Evolutionary conservation across 2,888 invertebrate species (phyloP).

Genomic region (Tuta absoluta): DNA sequence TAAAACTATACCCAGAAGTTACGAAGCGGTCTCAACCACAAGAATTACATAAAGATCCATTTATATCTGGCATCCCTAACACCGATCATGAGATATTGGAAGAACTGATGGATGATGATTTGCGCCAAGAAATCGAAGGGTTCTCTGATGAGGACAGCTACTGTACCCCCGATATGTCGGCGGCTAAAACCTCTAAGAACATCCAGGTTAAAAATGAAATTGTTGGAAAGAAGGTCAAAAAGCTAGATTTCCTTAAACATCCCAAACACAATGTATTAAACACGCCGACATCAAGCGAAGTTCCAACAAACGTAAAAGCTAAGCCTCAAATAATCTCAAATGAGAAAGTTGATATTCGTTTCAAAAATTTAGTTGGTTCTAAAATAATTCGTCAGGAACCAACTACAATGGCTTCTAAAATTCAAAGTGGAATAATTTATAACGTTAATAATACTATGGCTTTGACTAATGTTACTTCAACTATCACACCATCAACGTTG

Average conservation of each 20-base stretch:
- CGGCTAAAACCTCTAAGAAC: slow-evolving; percentile 34
- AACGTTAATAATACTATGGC: slow-evolving; percentile 27
- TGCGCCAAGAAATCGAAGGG: slow-evolving; percentile 71
- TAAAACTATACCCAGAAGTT: background rate
- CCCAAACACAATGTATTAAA: background rate
- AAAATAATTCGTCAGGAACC: slow-evolving; percentile 6
- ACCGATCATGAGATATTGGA: slow-evolving; percentile 72
- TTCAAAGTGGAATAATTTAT: background rate
- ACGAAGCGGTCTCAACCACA: background rate
- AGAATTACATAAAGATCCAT: slow-evolving; percentile 49
- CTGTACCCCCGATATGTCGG: slow-evolving; percentile 33
- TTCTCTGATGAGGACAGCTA: slow-evolving; percentile 65
- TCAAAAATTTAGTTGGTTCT: background rate
- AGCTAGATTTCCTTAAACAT: background rate
- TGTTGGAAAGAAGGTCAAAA: background rate
- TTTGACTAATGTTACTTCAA: slow-evolving; percentile 39
- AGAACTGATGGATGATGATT: slow-evolving; percentile 73
- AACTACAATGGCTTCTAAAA: background rate
- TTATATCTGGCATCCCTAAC: slow-evolving; percentile 61
- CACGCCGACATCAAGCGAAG: background rate
- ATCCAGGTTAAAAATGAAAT: background rate
- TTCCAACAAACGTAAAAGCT: background rate
- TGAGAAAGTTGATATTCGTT: slow-evolving; percentile 18
- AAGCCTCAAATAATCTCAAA: slow-evolving; percentile 24
- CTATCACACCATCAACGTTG: background rate